Base-by-base conservation (phyloP, 1,140 invertebrate species). In the Pogonomyrmex californicus region DNA sequence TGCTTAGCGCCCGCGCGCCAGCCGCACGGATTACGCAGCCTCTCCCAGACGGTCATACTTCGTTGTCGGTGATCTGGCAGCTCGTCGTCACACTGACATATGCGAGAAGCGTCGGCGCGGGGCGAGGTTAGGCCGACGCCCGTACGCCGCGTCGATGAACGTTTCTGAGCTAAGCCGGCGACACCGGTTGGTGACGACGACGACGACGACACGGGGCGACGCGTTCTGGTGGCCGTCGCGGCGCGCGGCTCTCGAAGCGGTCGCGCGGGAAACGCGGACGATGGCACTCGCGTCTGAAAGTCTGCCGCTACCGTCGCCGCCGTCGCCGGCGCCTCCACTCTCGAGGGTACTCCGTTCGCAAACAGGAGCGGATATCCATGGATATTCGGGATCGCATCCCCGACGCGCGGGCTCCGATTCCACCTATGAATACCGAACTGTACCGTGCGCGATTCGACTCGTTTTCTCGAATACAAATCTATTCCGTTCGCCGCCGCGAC, bases 1-100 rank as follows among this genome's bases (percentile, higher is more conserved):
- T 95, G 95, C 78, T 94, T 95, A 12, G 95, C 95, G 77, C 96
- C 95, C 71, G 95, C 93, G 63, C 93, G 92, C 95, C 92, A 95
- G 30, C 91, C 91, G 63, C 95, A 96, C 47, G 94, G 95, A 86
- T 95, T 94, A 70, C 96, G 92, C 47, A 96, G 79, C 85, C 94
- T 94, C 60, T 96, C 95, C 87, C 91, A 93, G 36, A 96, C 77
- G 23, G 90, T 94, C 93, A 95, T 95, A 6, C 76, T 93, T 62
- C 47, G 51, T 49, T n/a, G 17, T 85, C 60, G 76, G 4, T 56
- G 44, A 4, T 1, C 17, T 14, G 38, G 44, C 41, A 10, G 5
- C 12, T 12, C 30, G 3, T 33, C 7, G 56, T 89, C 71, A 79
- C 54, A 33, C 71, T 79, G 51, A 30, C 89, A 90, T 87, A 44